These are phyloP conservation scores for Moxostoma hubbsi DNA, from an alignment of 2,797 vertebrate species.

Conservation along the genomic window DNA sequence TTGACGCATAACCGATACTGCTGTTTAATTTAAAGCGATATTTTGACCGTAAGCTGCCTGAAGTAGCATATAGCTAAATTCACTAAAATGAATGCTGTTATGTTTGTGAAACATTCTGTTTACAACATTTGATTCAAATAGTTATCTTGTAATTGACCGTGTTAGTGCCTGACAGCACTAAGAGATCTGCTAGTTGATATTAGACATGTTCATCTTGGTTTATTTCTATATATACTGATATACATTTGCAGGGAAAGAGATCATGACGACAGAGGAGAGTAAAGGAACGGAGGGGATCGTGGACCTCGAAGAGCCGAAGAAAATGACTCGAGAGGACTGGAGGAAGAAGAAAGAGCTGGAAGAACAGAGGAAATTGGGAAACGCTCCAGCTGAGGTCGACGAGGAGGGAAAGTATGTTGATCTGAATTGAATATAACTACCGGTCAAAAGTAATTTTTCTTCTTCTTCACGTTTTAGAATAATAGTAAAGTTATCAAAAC, in stretches of 20 bases:
- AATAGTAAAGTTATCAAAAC: too few relatives aligned
- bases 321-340: constrained; percentile 98
- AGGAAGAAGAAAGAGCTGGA: constrained; percentile 98
- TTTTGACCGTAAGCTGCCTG: not conserved
- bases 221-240: not conserved
- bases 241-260: not conserved
- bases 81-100: not conserved
- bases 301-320: constrained; percentile 94
- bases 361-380: constrained; percentile 96
- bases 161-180: not conserved
- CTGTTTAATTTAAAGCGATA: not conserved
- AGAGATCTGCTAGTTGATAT: not conserved
- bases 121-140: not conserved
- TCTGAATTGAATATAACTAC: not conserved
- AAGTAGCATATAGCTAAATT: not conserved
- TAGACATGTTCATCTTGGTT: not conserved
- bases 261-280: constrained; percentile 24
- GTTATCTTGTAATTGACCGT: not conserved
- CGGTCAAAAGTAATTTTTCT: too few relatives aligned
- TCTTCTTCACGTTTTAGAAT: too few relatives aligned
- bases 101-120: not conserved
- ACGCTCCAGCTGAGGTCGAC: constrained; percentile 97
- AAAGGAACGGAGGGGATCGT: constrained; percentile 76
- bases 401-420: constrained; percentile 95
- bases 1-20: too few relatives aligned